Percentiles rank a stretch among this genome's conserved stretches.
Conservation (phyloP, 2,113 vertebrate genomes). For the Anguilla japonica region DNA sequence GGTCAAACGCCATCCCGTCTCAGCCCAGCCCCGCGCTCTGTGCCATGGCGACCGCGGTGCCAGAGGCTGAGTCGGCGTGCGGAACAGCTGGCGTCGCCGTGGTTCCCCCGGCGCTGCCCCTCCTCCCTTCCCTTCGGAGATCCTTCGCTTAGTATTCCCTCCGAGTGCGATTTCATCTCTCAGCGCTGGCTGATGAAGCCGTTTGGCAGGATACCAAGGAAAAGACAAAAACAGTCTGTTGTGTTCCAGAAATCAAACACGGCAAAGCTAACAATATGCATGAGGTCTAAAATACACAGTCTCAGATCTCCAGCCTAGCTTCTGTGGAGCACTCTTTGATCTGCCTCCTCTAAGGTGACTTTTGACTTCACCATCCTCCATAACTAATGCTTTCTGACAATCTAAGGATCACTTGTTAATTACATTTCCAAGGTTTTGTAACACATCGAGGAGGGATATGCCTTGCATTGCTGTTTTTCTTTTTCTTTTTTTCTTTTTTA, state of each 20-base stretch:
- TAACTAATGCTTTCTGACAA: slow-evolving; percentile 42
- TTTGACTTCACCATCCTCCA: slow-evolving; percentile 29
- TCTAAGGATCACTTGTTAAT: slow-evolving; percentile 31
- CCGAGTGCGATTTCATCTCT: slow-evolving; percentile 49
- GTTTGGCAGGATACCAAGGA: slow-evolving; percentile 39
- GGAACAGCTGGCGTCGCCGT: slow-evolving; percentile 47
- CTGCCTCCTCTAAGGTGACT: slow-evolving; percentile 34
- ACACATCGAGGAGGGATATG: background rate
- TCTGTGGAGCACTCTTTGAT: slow-evolving; percentile 43
- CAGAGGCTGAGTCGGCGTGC: slow-evolving; percentile 3
- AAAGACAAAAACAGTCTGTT: background rate
- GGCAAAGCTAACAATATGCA: slow-evolving; percentile 30
- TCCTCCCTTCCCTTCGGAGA: slow-evolving; percentile 35
- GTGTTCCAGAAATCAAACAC: slow-evolving; percentile 21
- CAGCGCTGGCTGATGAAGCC: slow-evolving; percentile 40
- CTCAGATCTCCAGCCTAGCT: slow-evolving; percentile 34
- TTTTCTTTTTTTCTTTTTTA: background rate
- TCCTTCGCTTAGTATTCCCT: slow-evolving; percentile 49
- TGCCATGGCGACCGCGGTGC: background rate
- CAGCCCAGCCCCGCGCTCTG: slow-evolving; percentile 51
- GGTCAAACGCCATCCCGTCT: slow-evolving; percentile 37
- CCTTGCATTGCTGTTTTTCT: background rate
- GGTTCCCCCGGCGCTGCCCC: slow-evolving; percentile 18
- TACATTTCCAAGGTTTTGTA: slow-evolving; percentile 19
- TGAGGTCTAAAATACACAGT: slow-evolving; percentile 23